Conservation (phyloP, 2,888 invertebrate genomes). For the Lasioglossum morio region DNA sequence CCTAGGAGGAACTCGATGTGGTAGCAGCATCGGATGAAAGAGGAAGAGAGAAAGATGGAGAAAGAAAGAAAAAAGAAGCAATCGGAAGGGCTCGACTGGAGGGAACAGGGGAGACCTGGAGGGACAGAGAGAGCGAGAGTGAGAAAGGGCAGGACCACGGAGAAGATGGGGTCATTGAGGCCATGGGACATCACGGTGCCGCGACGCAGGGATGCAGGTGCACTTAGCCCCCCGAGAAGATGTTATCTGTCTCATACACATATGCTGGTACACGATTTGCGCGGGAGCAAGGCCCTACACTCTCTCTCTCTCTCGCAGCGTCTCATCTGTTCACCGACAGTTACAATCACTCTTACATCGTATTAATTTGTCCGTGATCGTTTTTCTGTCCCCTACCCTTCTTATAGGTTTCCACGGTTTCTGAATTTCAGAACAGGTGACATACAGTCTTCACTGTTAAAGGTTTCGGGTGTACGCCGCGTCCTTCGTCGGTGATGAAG, state of each 20-base stretch:
- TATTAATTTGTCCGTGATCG: conserved; percentile 42
- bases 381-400: neutral
- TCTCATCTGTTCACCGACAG: conserved; percentile 7
- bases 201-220: conserved; percentile 70
- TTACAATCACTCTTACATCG: neutral
- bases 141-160: conserved; percentile 35
- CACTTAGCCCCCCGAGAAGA: conserved; percentile 67
- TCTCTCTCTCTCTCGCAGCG: conserved; percentile 6
- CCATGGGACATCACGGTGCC: conserved; percentile 70
- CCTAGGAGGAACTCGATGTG: conserved; percentile 45
- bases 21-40: conserved; percentile 52
- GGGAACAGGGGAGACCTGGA: neutral
- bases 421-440: neutral
- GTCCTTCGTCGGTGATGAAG: neutral
- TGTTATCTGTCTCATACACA: conserved; percentile 67
- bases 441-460: neutral
- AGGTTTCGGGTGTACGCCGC: no score
- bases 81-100: conserved; percentile 21
- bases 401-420: neutral
- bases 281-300: conserved; percentile 25
- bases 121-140: neutral
- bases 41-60: neutral
- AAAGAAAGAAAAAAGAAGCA: conserved; percentile 25
- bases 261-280: conserved; percentile 49
- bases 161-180: conserved; percentile 67